Evolutionary conservation across 2,888 invertebrate species (phyloP).

Genomic region (Sialis fuliginosa): DNA sequence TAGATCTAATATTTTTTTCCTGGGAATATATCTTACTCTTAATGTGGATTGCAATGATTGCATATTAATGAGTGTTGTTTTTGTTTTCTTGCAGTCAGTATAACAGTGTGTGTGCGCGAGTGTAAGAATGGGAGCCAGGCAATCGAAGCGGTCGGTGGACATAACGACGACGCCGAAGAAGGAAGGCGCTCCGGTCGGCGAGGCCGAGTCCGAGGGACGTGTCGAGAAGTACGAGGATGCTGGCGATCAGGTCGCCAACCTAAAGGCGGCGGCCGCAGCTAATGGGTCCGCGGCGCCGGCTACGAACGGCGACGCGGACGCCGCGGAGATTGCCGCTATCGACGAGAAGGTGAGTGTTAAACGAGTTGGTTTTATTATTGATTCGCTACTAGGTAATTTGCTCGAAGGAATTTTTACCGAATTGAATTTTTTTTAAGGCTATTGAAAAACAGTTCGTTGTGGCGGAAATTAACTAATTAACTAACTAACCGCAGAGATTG

Average conservation of each 20-base stretch:
- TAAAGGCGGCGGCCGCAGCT: constrained; percentile 18
- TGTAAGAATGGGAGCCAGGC: constrained; percentile 61
- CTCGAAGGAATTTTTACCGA: too few relatives aligned
- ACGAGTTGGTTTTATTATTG: too few relatives aligned
- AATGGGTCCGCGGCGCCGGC: constrained; percentile 14
- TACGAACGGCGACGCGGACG: constrained; percentile 44
- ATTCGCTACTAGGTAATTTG: too few relatives aligned
- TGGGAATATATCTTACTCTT: too few relatives aligned
- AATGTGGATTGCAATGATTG: not conserved
- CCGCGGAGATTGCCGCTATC: constrained; percentile 42
- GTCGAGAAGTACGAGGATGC: constrained; percentile 61
- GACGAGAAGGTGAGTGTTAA: constrained; percentile 22
- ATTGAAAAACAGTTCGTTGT: too few relatives aligned
- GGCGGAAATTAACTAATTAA: too few relatives aligned
- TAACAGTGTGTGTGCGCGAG: not conserved
- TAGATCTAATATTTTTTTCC: too few relatives aligned
- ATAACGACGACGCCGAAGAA: constrained; percentile 54
- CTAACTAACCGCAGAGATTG: too few relatives aligned
- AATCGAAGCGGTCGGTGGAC: constrained; percentile 76
- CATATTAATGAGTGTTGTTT: not conserved
- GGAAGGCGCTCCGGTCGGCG: constrained; percentile 25
- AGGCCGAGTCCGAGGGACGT: constrained; percentile 38
- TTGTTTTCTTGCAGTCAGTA: constrained; percentile 1
- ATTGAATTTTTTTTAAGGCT: too few relatives aligned
- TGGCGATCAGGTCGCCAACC: constrained; percentile 39